A percentile compares a stretch with the other conserved stretches of the same genome.
Evolutionary conservation across 1,140 invertebrate species (phyloP).

Genomic region (Steinernema feltiae): DNA sequence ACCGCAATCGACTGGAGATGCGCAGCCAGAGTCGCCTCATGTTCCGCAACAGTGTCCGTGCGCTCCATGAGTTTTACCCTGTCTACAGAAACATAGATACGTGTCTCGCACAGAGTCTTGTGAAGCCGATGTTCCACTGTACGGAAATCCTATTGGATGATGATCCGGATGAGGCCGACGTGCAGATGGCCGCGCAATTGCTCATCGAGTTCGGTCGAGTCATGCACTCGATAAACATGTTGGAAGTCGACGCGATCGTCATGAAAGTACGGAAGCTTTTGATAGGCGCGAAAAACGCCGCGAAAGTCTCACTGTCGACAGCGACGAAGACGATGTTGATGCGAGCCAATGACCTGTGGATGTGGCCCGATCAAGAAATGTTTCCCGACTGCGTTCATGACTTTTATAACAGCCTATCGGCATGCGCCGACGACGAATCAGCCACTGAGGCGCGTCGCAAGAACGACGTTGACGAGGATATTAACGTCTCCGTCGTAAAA

Average conservation of each 20-base stretch:
- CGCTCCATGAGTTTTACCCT: constrained; percentile 34
- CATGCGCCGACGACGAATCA: neutral
- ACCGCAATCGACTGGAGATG: constrained; percentile 31
- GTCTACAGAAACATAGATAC: constrained; percentile 30
- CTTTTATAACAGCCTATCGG: neutral
- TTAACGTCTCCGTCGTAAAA: neutral
- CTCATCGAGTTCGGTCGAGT: constrained; percentile 22
- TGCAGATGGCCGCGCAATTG: constrained; percentile 27
- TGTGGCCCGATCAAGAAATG: neutral
- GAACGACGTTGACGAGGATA: constrained; percentile 6
- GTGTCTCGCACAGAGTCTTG: constrained; percentile 30
- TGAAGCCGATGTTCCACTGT: constrained; percentile 31
- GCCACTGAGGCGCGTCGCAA: neutral
- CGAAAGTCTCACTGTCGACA: neutral
- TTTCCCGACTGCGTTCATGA: constrained; percentile 4
- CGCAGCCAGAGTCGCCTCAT: constrained; percentile 22
- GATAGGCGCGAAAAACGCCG: neutral
- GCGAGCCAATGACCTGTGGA: neutral
- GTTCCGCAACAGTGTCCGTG: constrained; percentile 30
- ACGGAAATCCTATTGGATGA: constrained; percentile 27
- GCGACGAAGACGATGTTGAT: neutral
- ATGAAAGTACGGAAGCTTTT: constrained; percentile 26
- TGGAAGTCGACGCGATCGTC: constrained; percentile 24
- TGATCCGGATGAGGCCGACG: constrained; percentile 24
- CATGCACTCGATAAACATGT: constrained; percentile 25